Base-by-base conservation (phyloP, 2,888 invertebrate genomes). In the Desoria tigrina region DNA sequence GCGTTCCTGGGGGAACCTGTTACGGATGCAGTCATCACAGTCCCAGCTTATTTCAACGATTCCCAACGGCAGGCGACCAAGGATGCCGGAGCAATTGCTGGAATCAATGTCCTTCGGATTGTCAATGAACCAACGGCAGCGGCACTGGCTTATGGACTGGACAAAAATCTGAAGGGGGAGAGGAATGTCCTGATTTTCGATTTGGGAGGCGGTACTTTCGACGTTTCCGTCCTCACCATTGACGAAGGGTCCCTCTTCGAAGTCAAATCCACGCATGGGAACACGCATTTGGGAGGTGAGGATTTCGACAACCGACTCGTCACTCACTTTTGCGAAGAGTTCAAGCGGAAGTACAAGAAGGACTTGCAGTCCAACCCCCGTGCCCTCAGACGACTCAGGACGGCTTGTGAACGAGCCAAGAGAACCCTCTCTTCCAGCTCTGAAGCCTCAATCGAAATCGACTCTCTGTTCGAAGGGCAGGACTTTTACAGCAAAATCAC, bases 251-350 rank as follows among this genome's bases (percentile, higher is more conserved):
- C n/a, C n/a, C n/a, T n/a, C n/a, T 91, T 91, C 77, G 89, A 91
- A 82, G 91, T 92, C 0, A 86, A 85, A 78, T 84, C 90, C 0
- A 91, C 91, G 0, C n/a, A n/a, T n/a, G n/a, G n/a, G n/a, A n/a
- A n/a, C n/a, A n/a, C n/a, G n/a, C n/a, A n/a, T n/a, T n/a, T n/a
- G n/a, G n/a, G n/a, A n/a, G n/a, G n/a, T n/a, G n/a, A n/a, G n/a
- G n/a, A n/a, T n/a, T n/a, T 85, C 68, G 84, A 85, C 77, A 89
- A 86, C 78, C 84, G 90, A 61, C 82, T 92, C 81, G 90, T 92
- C 0, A 87, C 86, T 70, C 86, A 90, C 78, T 90, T 92, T 77
- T 84, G 86, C 6, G 86, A 89, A 71, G 92, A 92, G 79, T 92
- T 92, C 78, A 82, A 84, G 79, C 82, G 88, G 23, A 89, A 89